Evolutionary conservation across 2,888 invertebrate genomes (phyloP).

Genomic region (Coenonympha glycerion): DNA sequence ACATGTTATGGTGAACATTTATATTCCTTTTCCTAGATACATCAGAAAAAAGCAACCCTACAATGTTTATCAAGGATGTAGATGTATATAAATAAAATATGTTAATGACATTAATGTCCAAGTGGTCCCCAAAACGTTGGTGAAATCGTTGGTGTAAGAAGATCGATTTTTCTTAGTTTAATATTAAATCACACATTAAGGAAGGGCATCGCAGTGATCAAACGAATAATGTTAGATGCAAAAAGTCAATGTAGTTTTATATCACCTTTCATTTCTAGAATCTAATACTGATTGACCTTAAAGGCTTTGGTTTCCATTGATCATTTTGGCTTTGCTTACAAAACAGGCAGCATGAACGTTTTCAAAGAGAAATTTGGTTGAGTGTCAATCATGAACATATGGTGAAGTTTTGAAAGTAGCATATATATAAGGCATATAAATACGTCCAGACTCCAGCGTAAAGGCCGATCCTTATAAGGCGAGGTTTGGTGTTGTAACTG

Average conservation of each 20-base stretch:
- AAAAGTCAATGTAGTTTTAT: not conserved
- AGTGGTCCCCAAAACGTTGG: too few species aligned
- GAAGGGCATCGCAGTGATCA: too few species aligned
- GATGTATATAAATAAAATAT: too few species aligned
- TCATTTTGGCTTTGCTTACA: not conserved
- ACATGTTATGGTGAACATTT: not conserved
- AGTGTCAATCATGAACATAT: slow-evolving; percentile 69
- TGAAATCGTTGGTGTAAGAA: too few species aligned
- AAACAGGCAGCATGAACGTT: slow-evolving; percentile 2
- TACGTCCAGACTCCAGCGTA: slow-evolving; percentile 63
- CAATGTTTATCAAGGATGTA: not conserved
- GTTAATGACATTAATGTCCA: not conserved
- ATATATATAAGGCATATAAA: slow-evolving; percentile 68
- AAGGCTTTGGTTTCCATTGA: not conserved
- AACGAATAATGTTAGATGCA: not conserved
- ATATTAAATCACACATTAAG: too few species aligned
- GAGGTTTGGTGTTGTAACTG: slow-evolving; percentile 56
- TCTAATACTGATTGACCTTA: not conserved
- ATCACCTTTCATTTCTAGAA: not conserved
- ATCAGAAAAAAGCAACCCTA: not conserved
- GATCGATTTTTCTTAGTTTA: too few species aligned
- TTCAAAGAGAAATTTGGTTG: slow-evolving; percentile 59
- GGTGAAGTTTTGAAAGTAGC: slow-evolving; percentile 67
- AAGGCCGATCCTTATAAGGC: slow-evolving; percentile 69
- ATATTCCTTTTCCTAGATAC: not conserved